Percentiles rank a stretch among this genome's conserved stretches.
These are phyloP conservation scores for Drosophila lacteicornis DNA, from an alignment of 1,140 invertebrate species.

Conservation along the genomic window DNA sequence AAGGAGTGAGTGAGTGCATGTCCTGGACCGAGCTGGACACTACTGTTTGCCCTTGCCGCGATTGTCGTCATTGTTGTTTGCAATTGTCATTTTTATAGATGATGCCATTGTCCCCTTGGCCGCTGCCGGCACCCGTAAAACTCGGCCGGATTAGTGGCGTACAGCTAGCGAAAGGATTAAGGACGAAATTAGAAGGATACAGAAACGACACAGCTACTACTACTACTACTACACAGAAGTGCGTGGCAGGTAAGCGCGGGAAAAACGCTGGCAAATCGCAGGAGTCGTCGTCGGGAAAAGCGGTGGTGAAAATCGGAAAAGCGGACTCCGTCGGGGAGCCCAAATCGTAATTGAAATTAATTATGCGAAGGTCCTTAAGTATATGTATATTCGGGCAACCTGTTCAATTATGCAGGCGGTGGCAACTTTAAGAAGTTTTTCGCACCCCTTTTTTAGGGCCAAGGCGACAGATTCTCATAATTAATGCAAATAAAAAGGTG, in stretches of 20 bases:
- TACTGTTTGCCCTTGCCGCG: constrained; percentile 80
- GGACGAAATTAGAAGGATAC: constrained; percentile 62
- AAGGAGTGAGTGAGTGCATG: constrained; percentile 30
- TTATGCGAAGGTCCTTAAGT: constrained; percentile 62
- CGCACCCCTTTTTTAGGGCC: constrained; percentile 1
- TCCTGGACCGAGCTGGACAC: constrained; percentile 31
- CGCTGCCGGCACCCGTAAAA: constrained; percentile 68
- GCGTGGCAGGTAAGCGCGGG: constrained; percentile 18
- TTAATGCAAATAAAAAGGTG: constrained; percentile 55
- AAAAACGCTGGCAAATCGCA: constrained; percentile 4
- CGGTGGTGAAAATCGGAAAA: background rate
- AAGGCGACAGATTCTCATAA: constrained; percentile 69
- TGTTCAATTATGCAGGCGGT: constrained; percentile 53
- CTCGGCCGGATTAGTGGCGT: constrained; percentile 80
- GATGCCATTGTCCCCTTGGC: constrained; percentile 69
- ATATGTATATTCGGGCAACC: constrained; percentile 23
- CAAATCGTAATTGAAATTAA: constrained; percentile 60
- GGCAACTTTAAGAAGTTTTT: constrained; percentile 28
- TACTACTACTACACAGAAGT: background rate
- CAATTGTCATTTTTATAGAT: constrained; percentile 82
- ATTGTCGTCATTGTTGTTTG: constrained; percentile 83
- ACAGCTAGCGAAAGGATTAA: constrained; percentile 72
- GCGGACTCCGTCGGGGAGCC: background rate
- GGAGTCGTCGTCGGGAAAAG: background rate
- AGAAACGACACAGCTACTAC: background rate